phyloP scores from a whole-genome alignment of 2,797 vertebrate species.

The Cottoperca gobio region DNA sequence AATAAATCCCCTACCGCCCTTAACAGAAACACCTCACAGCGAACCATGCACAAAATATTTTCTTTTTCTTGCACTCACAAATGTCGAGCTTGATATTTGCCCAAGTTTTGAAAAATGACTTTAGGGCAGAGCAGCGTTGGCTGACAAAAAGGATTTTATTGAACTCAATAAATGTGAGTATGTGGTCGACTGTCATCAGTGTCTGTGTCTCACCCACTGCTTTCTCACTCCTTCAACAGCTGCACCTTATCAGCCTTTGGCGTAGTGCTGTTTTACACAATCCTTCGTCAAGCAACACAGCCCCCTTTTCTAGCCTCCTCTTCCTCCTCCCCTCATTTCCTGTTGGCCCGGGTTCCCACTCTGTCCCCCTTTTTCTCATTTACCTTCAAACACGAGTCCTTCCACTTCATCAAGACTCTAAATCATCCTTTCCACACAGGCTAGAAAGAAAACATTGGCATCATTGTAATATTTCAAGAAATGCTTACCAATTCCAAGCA shows the following conservation, averaged over 20 bases:
- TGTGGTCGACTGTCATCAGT: constrained; percentile 41
- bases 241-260: constrained; percentile 82
- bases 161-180: constrained; percentile 52
- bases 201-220: constrained; percentile 26
- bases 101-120: constrained; percentile 41
- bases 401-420: constrained; percentile 26
- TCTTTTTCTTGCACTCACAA: constrained; percentile 49
- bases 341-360: constrained; percentile 58
- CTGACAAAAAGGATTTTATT: constrained; percentile 45
- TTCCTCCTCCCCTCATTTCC: constrained; percentile 66
- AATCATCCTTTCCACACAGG: constrained; percentile 10
- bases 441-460: constrained; percentile 29
- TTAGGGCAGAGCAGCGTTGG: constrained; percentile 6
- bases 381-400: constrained; percentile 47
- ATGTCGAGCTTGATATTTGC: constrained; percentile 30
- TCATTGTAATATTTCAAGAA: background rate
- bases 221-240: constrained; percentile 71
- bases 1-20: constrained; percentile 52
- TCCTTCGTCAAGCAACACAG: constrained; percentile 51
- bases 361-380: constrained; percentile 52
- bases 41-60: constrained; percentile 56
- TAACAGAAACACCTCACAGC: constrained; percentile 68
- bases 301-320: constrained; percentile 56
- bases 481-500: background rate
- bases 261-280: constrained; percentile 69